phyloP scores from a whole-genome alignment of 2,888 invertebrate species.

The Pegoplata infirma region DNA sequence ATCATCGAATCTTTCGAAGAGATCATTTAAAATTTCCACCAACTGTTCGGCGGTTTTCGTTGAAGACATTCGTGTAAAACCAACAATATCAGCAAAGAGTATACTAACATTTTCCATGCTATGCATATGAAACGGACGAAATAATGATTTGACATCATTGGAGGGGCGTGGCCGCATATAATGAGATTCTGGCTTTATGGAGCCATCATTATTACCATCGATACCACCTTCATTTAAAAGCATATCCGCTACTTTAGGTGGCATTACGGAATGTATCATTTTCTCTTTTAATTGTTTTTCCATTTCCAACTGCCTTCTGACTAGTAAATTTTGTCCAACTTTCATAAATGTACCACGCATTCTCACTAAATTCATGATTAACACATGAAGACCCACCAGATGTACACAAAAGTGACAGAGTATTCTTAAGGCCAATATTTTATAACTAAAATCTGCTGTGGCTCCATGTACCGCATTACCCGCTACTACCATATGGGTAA shows the following conservation, averaged over 20 bases:
- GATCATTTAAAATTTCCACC: slow-evolving; percentile 95
- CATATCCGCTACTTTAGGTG: slow-evolving; percentile 93
- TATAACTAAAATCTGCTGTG: slow-evolving; percentile 80
- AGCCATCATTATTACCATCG: slow-evolving; percentile 65
- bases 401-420: slow-evolving; percentile 94
- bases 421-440: slow-evolving; percentile 84
- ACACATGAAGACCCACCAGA: slow-evolving; percentile 93
- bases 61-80: slow-evolving; percentile 98
- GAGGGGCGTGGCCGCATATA: slow-evolving; percentile 74
- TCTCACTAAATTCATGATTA: slow-evolving; percentile 94
- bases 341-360: slow-evolving; percentile 98
- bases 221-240: slow-evolving; percentile 86
- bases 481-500: slow-evolving; percentile 80
- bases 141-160: slow-evolving; percentile 86
- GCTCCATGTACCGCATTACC: slow-evolving; percentile 78
- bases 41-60: slow-evolving; percentile 97
- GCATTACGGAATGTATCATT: slow-evolving; percentile 99
- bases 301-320: slow-evolving; percentile 92
- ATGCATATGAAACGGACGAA: slow-evolving; percentile 98
- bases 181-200: slow-evolving; percentile 68
- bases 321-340: slow-evolving; percentile 94
- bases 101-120: slow-evolving; percentile 98
- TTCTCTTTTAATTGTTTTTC: slow-evolving; percentile 97
- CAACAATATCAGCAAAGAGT: slow-evolving; percentile 97
- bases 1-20: slow-evolving; percentile 96